Evolutionary conservation across 2,113 vertebrate species (phyloP), one percentile per base, ranked within the genome.

Genomic region (Polyodon spathula): DNA sequence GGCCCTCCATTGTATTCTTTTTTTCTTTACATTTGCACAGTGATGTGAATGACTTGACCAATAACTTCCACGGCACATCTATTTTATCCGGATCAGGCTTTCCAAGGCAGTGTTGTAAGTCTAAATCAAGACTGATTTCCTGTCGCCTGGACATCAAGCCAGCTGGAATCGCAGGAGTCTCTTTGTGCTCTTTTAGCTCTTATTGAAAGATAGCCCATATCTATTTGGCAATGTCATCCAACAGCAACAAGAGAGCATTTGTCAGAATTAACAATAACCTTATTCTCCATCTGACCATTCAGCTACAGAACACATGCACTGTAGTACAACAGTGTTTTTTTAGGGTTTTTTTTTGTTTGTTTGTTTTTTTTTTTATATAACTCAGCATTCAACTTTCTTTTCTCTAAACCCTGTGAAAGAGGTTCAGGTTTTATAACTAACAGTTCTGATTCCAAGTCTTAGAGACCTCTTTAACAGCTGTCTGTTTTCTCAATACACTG

Each of bases 201-300:
- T 54, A 16, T 44, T 65, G 64, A 63, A 58, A 57, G 60, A 64
- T 9, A n/a, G 12, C 48, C 51, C 15, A 44, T 39, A 39, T 39
- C 27, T 15, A 55, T 72, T 62, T 8, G 10, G 67, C 67, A 71
- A 65, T 66, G 67, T 73, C 65, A 63, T 63, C 61, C 56, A 40
- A 62, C 58, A 38, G 52, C 64, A 69, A 73, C 64, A 65, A 66
- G 46, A 59, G 54, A 50, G 50, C 53, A 67, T 71, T 71, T 71
- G 54, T 71, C 63, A 73, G 66, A 63, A 67, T 70, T 70, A 73
- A 71, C 66, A 75, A 66, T 58, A 60, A 64, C 46, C 46, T 58
- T 40, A 58, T 53, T 64, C 56, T 40, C 43, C 37, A 43, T 38
- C 15, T n/a, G 37, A 48, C 56, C 17, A 8, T 6, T 6, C 37